Conservation (phyloP, 2,113 vertebrate genomes). For the Ornithorhynchus anatinus region DNA sequence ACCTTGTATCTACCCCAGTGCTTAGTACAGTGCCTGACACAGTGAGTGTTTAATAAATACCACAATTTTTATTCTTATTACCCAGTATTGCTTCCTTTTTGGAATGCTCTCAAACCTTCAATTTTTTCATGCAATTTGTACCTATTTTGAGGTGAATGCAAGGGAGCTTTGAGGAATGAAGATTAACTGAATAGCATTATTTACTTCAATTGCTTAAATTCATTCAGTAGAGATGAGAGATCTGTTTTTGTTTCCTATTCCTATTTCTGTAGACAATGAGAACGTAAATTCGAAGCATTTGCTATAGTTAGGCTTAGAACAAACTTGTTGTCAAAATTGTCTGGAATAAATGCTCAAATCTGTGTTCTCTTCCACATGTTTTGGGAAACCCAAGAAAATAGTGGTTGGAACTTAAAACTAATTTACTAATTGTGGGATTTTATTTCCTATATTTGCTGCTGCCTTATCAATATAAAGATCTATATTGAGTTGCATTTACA, state of each 20-base stretch:
- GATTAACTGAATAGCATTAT: background rate
- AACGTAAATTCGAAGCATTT: constrained; percentile 27
- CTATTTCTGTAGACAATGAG: constrained; percentile 25
- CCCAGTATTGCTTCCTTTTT: background rate
- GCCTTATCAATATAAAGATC: background rate
- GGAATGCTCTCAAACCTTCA: background rate
- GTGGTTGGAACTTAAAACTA: constrained; percentile 45
- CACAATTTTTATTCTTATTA: no score
- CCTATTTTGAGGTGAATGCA: background rate
- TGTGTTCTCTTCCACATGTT: constrained; percentile 50
- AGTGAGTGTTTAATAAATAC: no score
- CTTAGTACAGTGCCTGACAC: no score
- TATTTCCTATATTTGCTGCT: constrained; percentile 13
- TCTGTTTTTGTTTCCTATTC: constrained; percentile 12
- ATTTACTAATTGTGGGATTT: constrained; percentile 52
- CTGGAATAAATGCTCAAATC: constrained; percentile 45
- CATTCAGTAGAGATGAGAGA: background rate
- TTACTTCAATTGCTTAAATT: background rate
- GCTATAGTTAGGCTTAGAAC: constrained; percentile 34
- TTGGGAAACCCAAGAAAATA: constrained; percentile 54
- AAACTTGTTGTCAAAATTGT: constrained; percentile 51
- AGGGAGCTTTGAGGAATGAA: background rate
- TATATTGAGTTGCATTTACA: constrained; percentile 12
- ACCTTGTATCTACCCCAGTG: no score
- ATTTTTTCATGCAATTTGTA: background rate